Evolutionary conservation across 1,140 invertebrate genomes (phyloP).

Genomic region (Dreissena polymorpha): DNA sequence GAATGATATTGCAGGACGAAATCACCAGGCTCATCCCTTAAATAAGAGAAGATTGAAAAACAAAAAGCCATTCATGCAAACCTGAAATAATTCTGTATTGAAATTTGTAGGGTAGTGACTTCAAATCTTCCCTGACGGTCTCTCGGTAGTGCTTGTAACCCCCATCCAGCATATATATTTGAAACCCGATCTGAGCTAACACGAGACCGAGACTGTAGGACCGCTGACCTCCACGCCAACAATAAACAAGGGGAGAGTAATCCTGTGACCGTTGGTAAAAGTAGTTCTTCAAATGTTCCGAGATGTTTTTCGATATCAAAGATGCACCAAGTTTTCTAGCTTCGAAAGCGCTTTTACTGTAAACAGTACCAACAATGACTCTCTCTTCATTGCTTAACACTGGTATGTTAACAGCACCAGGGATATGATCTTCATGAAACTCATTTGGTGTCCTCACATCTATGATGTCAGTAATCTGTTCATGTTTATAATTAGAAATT

Average conservation of each 20-base stretch:
- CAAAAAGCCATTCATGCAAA: constrained; percentile 20
- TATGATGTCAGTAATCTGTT: constrained; percentile 46
- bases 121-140: constrained; percentile 37
- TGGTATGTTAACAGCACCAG: constrained; percentile 59
- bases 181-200: constrained; percentile 59
- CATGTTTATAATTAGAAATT: constrained; percentile 1
- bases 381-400: constrained; percentile 53
- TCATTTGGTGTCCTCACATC: constrained; percentile 60
- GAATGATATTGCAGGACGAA: no score
- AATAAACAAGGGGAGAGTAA: constrained; percentile 59
- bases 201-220: constrained; percentile 58
- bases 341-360: constrained; percentile 44
- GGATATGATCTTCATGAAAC: constrained; percentile 60
- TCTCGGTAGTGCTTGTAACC: constrained; percentile 59
- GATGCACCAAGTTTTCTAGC: constrained; percentile 59
- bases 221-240: constrained; percentile 61
- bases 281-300: constrained; percentile 48
- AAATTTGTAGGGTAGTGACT: constrained; percentile 41
- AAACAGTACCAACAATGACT: constrained; percentile 49
- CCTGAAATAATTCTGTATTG: constrained; percentile 58
- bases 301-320: constrained; percentile 52
- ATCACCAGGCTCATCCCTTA: no score
- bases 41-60: no score
- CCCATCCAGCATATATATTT: constrained; percentile 47
- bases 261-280: constrained; percentile 44